These are phyloP conservation scores for Ophion ventricosus DNA, from an alignment of 2,888 invertebrate genomes.

Conservation along the genomic window DNA sequence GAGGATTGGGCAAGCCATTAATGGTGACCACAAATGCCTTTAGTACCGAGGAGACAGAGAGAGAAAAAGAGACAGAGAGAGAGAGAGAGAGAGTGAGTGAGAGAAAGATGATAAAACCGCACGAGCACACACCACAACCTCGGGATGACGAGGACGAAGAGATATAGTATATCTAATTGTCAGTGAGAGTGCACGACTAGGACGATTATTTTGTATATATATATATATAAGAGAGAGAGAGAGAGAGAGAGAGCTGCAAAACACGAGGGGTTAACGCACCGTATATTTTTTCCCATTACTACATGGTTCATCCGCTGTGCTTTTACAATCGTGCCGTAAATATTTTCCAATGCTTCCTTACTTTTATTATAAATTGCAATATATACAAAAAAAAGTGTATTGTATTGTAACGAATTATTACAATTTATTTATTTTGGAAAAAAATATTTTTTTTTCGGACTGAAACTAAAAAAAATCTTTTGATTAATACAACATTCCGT, in stretches of 20 bases:
- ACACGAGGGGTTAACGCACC: conserved; percentile 54
- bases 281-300: conserved; percentile 43
- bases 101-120: conserved; percentile 41
- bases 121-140: conserved; percentile 40
- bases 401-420: too few species aligned
- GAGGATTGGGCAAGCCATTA: conserved; percentile 56
- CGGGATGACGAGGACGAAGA: conserved; percentile 43
- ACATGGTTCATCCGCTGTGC: conserved; percentile 25
- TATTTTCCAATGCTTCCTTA: not conserved
- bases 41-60: not conserved
- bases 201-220: conserved; percentile 20
- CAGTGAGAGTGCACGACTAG: conserved; percentile 57
- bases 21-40: conserved; percentile 53
- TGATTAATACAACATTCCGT: too few species aligned
- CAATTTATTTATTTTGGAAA: too few species aligned
- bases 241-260: conserved; percentile 5
- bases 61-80: not conserved
- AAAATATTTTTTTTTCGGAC: too few species aligned
- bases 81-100: not conserved
- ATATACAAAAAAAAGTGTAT: not conserved
- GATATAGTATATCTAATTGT: conserved; percentile 52
- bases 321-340: conserved; percentile 10
- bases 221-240: not conserved
- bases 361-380: not conserved
- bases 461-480: too few species aligned